Percentiles rank a stretch among this genome's conserved stretches.
Evolutionary conservation across 37 sponge, comb jelly and placozoan genomes (phyloP).

Genomic region (Hormiphora californensis): DNA sequence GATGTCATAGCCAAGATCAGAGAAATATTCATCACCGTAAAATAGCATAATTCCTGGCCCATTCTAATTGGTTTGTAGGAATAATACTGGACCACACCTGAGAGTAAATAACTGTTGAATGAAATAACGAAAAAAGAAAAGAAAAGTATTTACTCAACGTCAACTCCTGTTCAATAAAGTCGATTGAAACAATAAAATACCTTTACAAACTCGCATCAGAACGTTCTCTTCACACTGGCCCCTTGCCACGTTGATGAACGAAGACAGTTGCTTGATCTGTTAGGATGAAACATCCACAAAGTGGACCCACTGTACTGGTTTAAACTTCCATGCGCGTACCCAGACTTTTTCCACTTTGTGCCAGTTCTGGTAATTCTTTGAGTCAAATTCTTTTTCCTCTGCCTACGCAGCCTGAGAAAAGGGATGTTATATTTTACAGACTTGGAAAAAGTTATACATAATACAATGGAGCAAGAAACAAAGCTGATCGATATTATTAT

Average conservation of each 20-base stretch:
- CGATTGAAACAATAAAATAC: no score
- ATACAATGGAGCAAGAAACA: no score
- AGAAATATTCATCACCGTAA: conserved; percentile 20
- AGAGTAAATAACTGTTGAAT: not conserved
- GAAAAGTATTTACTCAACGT: no score
- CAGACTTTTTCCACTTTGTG: not conserved
- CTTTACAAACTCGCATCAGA: not conserved
- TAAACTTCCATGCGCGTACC: not conserved
- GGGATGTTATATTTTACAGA: no score
- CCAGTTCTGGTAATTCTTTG: not conserved
- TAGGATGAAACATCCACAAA: not conserved
- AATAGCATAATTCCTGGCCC: not conserved
- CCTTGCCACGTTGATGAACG: not conserved
- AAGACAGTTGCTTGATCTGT: not conserved
- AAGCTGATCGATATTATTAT: no score
- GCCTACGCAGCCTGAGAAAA: not conserved
- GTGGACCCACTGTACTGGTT: not conserved
- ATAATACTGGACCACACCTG: conserved; percentile 26
- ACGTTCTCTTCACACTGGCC: conserved; percentile 10
- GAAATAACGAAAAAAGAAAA: no score
- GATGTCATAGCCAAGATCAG: not conserved
- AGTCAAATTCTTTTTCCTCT: not conserved
- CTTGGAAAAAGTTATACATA: no score
- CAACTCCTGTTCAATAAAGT: no score
- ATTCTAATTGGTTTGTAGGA: conserved; percentile 17